These are phyloP conservation scores for Tachina grossa DNA, from an alignment of 2,888 invertebrate species.

Conservation along the genomic window DNA sequence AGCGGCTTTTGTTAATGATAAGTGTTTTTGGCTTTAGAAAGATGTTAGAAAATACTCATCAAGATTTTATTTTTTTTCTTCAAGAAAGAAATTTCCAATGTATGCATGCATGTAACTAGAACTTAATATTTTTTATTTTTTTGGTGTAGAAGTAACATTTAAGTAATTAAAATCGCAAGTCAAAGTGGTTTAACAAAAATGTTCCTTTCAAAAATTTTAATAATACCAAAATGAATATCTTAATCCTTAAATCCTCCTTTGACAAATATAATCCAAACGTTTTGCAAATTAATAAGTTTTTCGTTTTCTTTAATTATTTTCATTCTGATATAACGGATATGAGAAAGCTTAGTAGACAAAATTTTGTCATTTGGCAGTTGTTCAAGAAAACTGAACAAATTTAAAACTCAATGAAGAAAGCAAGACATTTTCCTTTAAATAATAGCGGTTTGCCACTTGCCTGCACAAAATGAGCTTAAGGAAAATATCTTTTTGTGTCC, in stretches of 20 bases:
- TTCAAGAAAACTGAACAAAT: conserved; percentile 21
- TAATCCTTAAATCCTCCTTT: background rate
- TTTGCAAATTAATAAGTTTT: conserved; percentile 1
- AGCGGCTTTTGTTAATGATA: too few species aligned
- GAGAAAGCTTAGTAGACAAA: background rate
- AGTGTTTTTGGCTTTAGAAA: too few species aligned
- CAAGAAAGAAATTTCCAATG: too few species aligned
- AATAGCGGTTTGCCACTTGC: conserved; percentile 10
- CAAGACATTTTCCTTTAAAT: conserved; percentile 5
- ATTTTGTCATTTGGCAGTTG: background rate
- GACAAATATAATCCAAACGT: background rate
- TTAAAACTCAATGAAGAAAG: conserved; percentile 8
- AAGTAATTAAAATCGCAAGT: too few species aligned
- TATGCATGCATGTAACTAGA: too few species aligned
- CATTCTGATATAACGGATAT: conserved; percentile 4
- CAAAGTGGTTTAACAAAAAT: background rate
- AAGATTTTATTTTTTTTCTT: too few species aligned
- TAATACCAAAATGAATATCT: background rate
- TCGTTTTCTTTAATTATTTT: conserved; percentile 14
- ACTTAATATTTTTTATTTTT: too few species aligned
- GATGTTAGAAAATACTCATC: too few species aligned
- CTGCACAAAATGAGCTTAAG: background rate
- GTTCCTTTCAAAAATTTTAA: background rate
- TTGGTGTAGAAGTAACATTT: too few species aligned
- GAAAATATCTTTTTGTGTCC: background rate